Evolutionary conservation across 2,113 vertebrate species (phyloP).

Genomic region (Semnornis frantzii): DNA sequence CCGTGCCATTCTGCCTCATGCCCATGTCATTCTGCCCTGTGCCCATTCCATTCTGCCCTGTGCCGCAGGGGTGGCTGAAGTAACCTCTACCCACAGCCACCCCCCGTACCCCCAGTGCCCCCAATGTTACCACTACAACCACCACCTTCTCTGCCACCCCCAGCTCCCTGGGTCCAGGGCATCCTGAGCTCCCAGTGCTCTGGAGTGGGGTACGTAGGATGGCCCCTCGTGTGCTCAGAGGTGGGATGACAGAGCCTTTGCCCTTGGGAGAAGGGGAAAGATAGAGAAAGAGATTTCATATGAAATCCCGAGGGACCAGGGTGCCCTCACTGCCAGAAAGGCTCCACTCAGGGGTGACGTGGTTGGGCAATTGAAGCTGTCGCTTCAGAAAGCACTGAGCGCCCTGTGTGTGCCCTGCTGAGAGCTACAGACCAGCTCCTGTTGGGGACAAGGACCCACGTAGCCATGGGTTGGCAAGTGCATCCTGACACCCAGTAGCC

Average conservation of each 20-base stretch:
- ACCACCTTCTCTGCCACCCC: background rate
- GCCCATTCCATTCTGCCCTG: background rate
- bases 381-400: no score
- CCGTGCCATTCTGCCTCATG: no score
- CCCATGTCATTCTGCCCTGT: no score
- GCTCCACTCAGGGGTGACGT: background rate
- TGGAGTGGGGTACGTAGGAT: background rate
- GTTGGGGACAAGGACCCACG: rapidly evolving
- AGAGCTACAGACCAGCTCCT: background rate
- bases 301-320: rapidly evolving
- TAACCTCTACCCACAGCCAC: background rate
- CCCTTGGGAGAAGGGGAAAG: background rate
- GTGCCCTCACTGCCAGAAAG: background rate
- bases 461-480: rapidly evolving
- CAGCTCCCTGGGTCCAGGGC: rapidly evolving
- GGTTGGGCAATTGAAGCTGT: background rate
- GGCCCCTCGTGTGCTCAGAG: background rate
- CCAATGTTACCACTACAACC: background rate
- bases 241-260: background rate
- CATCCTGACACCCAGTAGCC: background rate
- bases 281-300: background rate
- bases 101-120: background rate
- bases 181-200: background rate
- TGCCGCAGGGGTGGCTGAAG: rapidly evolving
- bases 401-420: rapidly evolving